phyloP scores from a whole-genome alignment of 2,888 invertebrate genomes.

The Sarcophaga rosellei region DNA sequence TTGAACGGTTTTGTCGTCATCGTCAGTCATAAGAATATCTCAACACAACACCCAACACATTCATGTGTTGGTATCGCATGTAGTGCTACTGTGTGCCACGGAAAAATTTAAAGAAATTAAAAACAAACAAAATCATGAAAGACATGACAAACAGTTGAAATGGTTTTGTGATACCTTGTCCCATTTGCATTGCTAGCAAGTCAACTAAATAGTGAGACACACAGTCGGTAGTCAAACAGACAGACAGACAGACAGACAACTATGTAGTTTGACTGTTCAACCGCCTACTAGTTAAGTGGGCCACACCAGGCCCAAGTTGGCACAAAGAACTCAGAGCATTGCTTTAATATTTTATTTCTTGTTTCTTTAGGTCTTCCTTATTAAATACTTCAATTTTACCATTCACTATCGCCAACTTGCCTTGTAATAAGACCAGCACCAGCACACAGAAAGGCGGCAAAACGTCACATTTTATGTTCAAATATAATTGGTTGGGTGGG shows the following conservation, averaged over 20 bases:
- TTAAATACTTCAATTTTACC: background rate
- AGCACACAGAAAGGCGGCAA: background rate
- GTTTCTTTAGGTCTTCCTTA: background rate
- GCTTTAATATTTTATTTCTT: background rate
- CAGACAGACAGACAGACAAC: too few relatives aligned
- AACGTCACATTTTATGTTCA: conserved; percentile 29
- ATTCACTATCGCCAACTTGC: conserved; percentile 1
- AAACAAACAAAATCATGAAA: conserved; percentile 57
- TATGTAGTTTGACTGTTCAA: background rate
- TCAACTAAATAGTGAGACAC: background rate
- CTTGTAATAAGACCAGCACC: background rate
- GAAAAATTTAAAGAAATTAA: conserved; percentile 34
- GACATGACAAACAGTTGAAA: conserved; percentile 62
- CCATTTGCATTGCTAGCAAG: conserved; percentile 40
- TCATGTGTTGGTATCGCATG: background rate
- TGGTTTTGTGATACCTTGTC: conserved; percentile 53
- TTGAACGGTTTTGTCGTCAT: background rate
- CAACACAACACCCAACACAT: too few relatives aligned
- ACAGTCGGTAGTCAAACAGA: background rate
- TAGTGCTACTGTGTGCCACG: background rate
- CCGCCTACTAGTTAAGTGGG: background rate
- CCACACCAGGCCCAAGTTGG: background rate
- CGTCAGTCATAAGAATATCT: conserved; percentile 33
- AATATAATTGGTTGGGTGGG: conserved; percentile 30
- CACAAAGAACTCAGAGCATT: conserved; percentile 18